A percentile compares a stretch with the other conserved stretches of the same genome.
phyloP scores from a whole-genome alignment of 92 coral and sea anemone genomes.

The Siderastrea siderea region DNA sequence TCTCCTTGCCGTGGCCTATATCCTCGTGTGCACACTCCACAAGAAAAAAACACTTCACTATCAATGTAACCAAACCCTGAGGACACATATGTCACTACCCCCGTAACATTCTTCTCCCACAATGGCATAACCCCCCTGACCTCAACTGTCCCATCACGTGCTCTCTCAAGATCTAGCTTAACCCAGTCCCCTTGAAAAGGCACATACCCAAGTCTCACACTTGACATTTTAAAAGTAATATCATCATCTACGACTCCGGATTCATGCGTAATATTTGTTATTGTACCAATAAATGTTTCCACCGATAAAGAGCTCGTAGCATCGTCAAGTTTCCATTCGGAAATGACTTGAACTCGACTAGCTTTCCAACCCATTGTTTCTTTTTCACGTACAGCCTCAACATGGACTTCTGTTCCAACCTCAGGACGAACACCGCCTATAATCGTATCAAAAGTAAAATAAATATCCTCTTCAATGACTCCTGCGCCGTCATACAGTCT shows the following conservation, averaged over 20 bases:
- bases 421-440: constrained; percentile 89
- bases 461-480: constrained; percentile 88
- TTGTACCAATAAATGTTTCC: constrained; percentile 82
- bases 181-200: constrained; percentile 95
- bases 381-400: constrained; percentile 77
- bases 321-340: constrained; percentile 87
- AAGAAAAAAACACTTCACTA: constrained; percentile 82
- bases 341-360: constrained; percentile 71
- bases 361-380: constrained; percentile 90
- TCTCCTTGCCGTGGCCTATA: constrained; percentile 84
- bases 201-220: constrained; percentile 66
- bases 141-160: constrained; percentile 71
- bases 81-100: constrained; percentile 76
- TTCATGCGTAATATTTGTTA: constrained; percentile 68
- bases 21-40: constrained; percentile 78
- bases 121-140: constrained; percentile 93
- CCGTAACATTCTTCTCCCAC: constrained; percentile 84
- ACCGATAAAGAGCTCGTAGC: constrained; percentile 37
- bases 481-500: constrained; percentile 96
- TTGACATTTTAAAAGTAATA: constrained; percentile 65
- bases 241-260: constrained; percentile 74
- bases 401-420: constrained; percentile 85
- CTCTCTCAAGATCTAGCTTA: constrained; percentile 80
- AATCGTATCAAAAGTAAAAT: constrained; percentile 85
- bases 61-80: constrained; percentile 95